Evolutionary conservation across 2,888 invertebrate species (phyloP).

Genomic region (Adelognathus sp.): DNA sequence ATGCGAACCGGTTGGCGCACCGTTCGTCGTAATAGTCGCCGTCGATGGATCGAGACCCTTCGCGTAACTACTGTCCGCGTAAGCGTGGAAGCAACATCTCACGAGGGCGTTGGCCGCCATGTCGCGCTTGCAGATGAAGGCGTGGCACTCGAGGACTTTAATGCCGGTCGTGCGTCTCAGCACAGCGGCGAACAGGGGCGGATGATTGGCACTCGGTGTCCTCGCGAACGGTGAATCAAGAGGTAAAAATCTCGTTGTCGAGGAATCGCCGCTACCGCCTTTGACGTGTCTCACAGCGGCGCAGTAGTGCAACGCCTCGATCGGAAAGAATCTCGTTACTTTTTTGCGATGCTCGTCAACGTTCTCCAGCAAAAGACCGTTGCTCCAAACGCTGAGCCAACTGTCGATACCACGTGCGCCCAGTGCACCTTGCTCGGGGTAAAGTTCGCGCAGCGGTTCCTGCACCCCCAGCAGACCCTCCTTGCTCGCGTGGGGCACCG

Average conservation of each 20-base stretch:
- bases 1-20: conserved; percentile 63
- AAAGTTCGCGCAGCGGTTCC: conserved; percentile 97
- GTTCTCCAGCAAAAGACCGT: conserved; percentile 97
- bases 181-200: conserved; percentile 98
- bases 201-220: conserved; percentile 95
- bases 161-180: conserved; percentile 97
- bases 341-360: conserved; percentile 97
- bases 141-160: conserved; percentile 99
- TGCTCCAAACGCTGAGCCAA: conserved; percentile 98
- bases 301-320: conserved; percentile 97
- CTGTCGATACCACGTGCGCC: conserved; percentile 96
- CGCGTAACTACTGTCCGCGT: conserved; percentile 97
- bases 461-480: conserved; percentile 98
- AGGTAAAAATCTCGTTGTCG: conserved; percentile 94
- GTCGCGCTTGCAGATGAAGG: conserved; percentile 98
- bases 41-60: conserved; percentile 82
- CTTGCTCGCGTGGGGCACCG: conserved; percentile 98
- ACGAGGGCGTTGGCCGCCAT: conserved; percentile 99
- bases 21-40: conserved; percentile 72
- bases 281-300: conserved; percentile 95
- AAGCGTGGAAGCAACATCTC: conserved; percentile 98
- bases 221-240: conserved; percentile 98
- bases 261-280: conserved; percentile 81
- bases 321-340: conserved; percentile 97
- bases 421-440: conserved; percentile 96